These are phyloP conservation scores for Oophaga pumilio DNA, from an alignment of 2,113 vertebrate genomes.

Conservation along the genomic window DNA sequence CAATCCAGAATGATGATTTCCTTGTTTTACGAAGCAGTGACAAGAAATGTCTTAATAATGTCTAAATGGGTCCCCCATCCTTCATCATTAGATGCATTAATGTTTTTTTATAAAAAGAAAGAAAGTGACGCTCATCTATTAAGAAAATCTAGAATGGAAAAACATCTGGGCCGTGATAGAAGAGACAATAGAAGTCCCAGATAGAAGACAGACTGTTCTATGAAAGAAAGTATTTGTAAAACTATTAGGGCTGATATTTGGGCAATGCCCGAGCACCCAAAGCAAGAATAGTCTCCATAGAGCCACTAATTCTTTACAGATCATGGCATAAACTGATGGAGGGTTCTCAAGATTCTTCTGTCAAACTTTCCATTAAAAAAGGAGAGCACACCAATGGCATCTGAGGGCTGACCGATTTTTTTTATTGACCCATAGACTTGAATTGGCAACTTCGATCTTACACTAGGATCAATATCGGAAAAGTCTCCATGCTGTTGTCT, in stretches of 20 bases:
- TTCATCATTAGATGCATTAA: neutral
- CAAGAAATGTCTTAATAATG: conserved; percentile 18
- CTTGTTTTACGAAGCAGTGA: neutral
- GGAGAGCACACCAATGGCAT: too few species aligned
- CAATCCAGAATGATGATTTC: conserved; percentile 24
- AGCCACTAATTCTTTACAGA: too few species aligned
- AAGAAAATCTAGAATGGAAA: neutral
- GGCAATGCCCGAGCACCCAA: neutral
- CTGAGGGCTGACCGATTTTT: too few species aligned
- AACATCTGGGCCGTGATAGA: neutral
- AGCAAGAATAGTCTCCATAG: neutral
- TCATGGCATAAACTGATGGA: too few species aligned
- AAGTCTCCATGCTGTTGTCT: too few species aligned
- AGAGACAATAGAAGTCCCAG: neutral
- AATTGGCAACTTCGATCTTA: too few species aligned
- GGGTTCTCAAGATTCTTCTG: too few species aligned
- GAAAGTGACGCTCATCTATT: neutral
- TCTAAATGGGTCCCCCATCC: neutral
- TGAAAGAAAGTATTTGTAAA: neutral
- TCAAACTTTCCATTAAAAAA: too few species aligned
- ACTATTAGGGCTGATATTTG: neutral
- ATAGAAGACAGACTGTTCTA: neutral
- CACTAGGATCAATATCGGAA: too few species aligned
- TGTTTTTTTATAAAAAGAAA: neutral
- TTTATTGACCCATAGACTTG: too few species aligned